Conservation (phyloP, 2,797 vertebrate genomes). For the Leptoclinus maculatus region DNA sequence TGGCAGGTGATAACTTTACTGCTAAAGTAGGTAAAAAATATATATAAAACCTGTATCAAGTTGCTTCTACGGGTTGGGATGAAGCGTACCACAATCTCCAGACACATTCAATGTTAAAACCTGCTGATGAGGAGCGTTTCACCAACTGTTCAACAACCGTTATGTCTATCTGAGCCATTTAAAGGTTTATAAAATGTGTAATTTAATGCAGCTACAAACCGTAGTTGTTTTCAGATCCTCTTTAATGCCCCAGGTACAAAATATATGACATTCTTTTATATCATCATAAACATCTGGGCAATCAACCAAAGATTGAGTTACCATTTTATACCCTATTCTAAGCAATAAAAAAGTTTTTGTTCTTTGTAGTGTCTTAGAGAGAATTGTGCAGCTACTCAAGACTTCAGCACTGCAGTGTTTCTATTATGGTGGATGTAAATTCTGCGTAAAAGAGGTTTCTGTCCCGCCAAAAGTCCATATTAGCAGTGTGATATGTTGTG, state of each 20-base stretch:
- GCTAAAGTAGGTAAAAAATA: not conserved
- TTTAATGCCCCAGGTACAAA: not conserved
- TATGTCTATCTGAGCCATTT: not conserved
- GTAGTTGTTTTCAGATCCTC: not conserved
- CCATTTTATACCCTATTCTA: not conserved
- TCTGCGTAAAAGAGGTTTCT: not conserved
- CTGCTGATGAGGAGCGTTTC: not conserved
- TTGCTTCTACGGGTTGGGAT: too few species aligned
- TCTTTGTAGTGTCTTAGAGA: not conserved
- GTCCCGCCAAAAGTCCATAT: too few species aligned
- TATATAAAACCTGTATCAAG: not conserved
- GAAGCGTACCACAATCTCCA: not conserved
- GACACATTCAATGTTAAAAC: not conserved
- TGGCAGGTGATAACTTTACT: not conserved
- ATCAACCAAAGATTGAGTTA: not conserved
- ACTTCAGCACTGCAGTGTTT: not conserved
- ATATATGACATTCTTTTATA: constrained; percentile 20
- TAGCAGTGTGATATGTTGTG: too few species aligned
- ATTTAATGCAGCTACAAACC: constrained; percentile 15
- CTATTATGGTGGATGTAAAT: not conserved
- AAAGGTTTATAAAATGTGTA: constrained; percentile 26
- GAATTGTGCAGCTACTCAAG: not conserved
- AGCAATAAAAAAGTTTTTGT: not conserved
- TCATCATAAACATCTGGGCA: constrained; percentile 8
- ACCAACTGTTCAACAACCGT: not conserved